A percentile compares a stretch with the other conserved stretches of the same genome.
Conservation (phyloP, 2,797 vertebrate species). For the Pipistrellus kuhlii region DNA sequence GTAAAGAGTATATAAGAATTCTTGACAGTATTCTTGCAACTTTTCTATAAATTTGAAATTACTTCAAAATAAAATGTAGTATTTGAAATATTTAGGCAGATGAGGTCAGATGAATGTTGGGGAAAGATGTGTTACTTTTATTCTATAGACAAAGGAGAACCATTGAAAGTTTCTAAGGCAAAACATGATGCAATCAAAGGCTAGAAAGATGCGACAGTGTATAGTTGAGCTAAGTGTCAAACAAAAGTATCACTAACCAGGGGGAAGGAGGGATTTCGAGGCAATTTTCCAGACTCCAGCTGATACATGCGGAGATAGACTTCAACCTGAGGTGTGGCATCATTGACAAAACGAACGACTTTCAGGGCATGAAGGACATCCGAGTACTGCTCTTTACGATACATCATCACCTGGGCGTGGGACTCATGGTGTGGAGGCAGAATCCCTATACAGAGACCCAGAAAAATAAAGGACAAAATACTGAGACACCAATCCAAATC, state of each 20-base stretch:
- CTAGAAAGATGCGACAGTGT: background rate
- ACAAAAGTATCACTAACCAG: slow-evolving; percentile 88
- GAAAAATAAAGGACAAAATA: background rate
- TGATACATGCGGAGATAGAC: slow-evolving; percentile 95
- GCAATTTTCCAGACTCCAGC: slow-evolving; percentile 93
- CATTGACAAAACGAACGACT: slow-evolving; percentile 92
- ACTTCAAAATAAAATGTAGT: background rate
- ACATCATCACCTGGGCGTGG: slow-evolving; percentile 92
- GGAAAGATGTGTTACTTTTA: background rate
- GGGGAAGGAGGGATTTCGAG: slow-evolving; percentile 89
- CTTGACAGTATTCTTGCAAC: background rate
- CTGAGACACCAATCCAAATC: background rate
- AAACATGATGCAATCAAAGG: background rate
- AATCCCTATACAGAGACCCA: slow-evolving; percentile 88
- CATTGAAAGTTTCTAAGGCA: background rate
- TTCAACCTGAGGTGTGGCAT: slow-evolving; percentile 91
- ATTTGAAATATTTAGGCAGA: background rate
- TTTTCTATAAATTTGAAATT: slow-evolving; percentile 4
- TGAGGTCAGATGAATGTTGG: background rate
- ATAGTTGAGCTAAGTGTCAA: background rate
- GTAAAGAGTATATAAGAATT: background rate
- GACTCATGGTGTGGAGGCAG: slow-evolving; percentile 96
- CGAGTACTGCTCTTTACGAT: slow-evolving; percentile 93
- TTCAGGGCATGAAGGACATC: slow-evolving; percentile 93
- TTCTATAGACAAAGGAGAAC: background rate